Base-by-base conservation (phyloP, 2,888 invertebrate genomes). In the Vesta saturnalis region DNA sequence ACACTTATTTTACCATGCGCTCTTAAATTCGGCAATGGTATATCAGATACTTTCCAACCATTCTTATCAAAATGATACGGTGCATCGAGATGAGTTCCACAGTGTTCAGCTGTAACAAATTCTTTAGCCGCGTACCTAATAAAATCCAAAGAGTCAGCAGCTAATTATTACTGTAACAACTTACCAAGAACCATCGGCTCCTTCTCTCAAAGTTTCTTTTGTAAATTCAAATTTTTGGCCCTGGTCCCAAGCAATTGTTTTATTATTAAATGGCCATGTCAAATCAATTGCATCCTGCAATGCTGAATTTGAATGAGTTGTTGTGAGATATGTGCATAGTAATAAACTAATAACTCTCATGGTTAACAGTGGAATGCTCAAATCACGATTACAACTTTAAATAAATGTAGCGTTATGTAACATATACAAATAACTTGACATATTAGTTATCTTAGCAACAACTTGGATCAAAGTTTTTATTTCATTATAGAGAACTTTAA, bases 21-120 rank as follows among this genome's bases (percentile, higher is more conserved):
- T n/a, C n/a, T n/a, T n/a, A n/a, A n/a, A 18, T n/a, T 16, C 21
- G 19, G 15, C 15, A 49, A 8, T n/a, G 52, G 52, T 19, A 52
- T 52, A 8, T 52, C 52, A 19, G 1, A 1, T 1, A 52, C 52
- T 21, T 52, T 52, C 52, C 52, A 52, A 19, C 52, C 52, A 19
- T 1, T 12, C n/a, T 3, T 1, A 19, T 8, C 8, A 21, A 52
- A 52, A 19, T 52, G 52, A n/a, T 52, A 52, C 3, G 52, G 52
- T 19, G 52, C 52, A 52, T 52, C 52, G 1, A 52, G 2, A 52
- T 52, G 52, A 10, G 52, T 52, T 18, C 52, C 52, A n/a, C n/a
- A n/a, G n/a, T n/a, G n/a, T 52, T 52, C 52, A 19, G 52, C 19
- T 19, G 12, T 12, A 1, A 8, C 21, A 18, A 52, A 52, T 19